Evolutionary conservation across 2,888 invertebrate genomes (phyloP), one percentile per base, ranked within the genome.

Genomic region (Myathropa florea): DNA sequence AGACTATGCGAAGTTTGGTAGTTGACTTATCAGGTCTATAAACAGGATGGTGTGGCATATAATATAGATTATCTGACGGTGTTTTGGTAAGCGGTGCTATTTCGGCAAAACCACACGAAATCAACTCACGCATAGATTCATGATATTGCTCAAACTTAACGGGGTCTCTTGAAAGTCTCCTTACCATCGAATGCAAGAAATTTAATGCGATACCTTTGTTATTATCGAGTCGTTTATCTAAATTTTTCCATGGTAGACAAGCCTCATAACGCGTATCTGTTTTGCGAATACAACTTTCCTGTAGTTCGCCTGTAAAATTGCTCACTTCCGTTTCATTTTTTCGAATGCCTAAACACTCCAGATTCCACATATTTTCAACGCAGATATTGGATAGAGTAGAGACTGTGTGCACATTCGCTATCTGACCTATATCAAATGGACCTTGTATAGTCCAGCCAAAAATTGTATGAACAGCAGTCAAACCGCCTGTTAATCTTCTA

Each of bases 1-100:
- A 71, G 4, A 71, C 72, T 12, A 63, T 72, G 12, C 72, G 61
- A 14, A 72, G 61, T 23, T 72, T 55, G 2, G 72, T 63, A 7
- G 63, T 33, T 33, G 33, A 33, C 33, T 33, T 33, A 33, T 33
- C 33, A 33, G 33, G 33, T 33, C 7, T 33, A 33, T 71, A 46
- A 14, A 39, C 63, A 14, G 53, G 21, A 9, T 26, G 46, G 23
- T 72, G 72, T 21, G 72, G 72, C 72, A 72, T 72, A 21, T 61
- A 72, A 23, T 30, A 63, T 21, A 33, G 33, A 33, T 33, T 33
- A 7, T 1, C 33, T 33, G 33, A 33, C 24, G 24, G 46, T 26
- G 39, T 3, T 33, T 14, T 4, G 4, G 1, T 10, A 9, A 33
- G 36, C 23, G 14, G 18, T 14, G 23, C 33, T 33, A 64, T 10